phyloP scores from a whole-genome alignment of 2,888 invertebrate genomes.

The Iphiclides podalirius region DNA sequence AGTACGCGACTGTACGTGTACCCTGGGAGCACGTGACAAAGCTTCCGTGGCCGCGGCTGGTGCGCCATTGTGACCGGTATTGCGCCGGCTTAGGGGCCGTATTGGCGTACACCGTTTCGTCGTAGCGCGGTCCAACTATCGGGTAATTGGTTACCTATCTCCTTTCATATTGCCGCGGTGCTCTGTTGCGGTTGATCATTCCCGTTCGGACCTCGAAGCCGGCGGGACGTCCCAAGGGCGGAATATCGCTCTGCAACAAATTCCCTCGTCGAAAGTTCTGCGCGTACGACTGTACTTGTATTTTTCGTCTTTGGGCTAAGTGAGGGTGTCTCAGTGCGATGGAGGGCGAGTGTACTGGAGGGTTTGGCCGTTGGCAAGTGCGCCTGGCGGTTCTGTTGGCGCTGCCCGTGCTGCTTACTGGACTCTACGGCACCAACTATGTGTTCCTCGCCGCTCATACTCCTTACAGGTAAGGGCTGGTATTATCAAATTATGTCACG shows the following conservation, averaged over 20 bases:
- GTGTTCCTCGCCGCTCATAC: constrained; percentile 68
- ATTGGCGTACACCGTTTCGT: constrained; percentile 5
- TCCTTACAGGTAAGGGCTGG: constrained; percentile 54
- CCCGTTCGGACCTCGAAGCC: constrained; percentile 35
- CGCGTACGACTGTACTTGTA: not conserved
- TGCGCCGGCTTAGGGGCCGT: constrained; percentile 9
- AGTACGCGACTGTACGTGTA: constrained; percentile 11
- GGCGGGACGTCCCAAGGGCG: constrained; percentile 30
- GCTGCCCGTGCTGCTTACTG: constrained; percentile 66
- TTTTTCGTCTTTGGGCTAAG: not conserved
- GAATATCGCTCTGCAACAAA: too few species aligned
- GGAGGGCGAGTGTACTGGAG: constrained; percentile 52
- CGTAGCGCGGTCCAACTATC: constrained; percentile 33
- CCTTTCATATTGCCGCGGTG: constrained; percentile 24
- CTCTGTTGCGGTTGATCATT: constrained; percentile 24
- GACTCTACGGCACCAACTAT: constrained; percentile 70
- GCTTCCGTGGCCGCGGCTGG: constrained; percentile 17
- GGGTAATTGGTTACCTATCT: constrained; percentile 29
- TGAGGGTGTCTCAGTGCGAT: constrained; percentile 20
- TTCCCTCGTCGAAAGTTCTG: too few species aligned
- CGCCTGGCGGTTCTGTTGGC: constrained; percentile 66
- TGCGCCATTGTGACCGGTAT: constrained; percentile 16
- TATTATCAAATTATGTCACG: constrained; percentile 26
- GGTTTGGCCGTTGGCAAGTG: constrained; percentile 68
- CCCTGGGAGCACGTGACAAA: constrained; percentile 25